These are phyloP conservation scores for Eulemur coronatus DNA, from an alignment of 2,797 vertebrate species.

Conservation along the genomic window DNA sequence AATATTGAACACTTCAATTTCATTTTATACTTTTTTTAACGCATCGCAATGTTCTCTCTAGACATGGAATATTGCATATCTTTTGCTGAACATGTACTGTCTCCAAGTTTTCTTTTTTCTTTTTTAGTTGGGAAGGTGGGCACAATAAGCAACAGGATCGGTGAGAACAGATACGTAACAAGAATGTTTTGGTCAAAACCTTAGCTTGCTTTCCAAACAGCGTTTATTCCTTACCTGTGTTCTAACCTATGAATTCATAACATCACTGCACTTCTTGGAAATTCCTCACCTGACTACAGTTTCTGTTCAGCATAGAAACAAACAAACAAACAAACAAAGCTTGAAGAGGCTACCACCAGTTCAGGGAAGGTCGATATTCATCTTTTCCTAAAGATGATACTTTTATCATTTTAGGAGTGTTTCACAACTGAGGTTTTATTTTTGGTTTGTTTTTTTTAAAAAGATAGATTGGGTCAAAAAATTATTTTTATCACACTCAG, in stretches of 20 bases:
- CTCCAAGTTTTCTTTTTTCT: slow-evolving; percentile 56
- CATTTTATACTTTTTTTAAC: slow-evolving; percentile 23
- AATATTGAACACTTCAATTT: slow-evolving; percentile 17
- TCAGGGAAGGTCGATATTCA: slow-evolving; percentile 48
- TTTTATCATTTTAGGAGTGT: slow-evolving; percentile 60
- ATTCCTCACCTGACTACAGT: slow-evolving; percentile 70
- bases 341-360: slow-evolving; percentile 66
- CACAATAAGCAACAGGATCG: slow-evolving; percentile 29
- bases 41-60: neutral
- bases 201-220: slow-evolving; percentile 68
- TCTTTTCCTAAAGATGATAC: slow-evolving; percentile 59
- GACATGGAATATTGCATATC: neutral
- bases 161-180: slow-evolving; percentile 39
- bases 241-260: slow-evolving; percentile 71
- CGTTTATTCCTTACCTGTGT: neutral
- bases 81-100: slow-evolving; percentile 54
- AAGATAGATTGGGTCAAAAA: slow-evolving; percentile 36
- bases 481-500: slow-evolving; percentile 59
- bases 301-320: slow-evolving; percentile 54
- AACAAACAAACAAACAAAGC: slow-evolving; percentile 50
- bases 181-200: slow-evolving; percentile 63
- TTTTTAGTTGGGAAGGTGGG: slow-evolving; percentile 53
- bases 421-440: slow-evolving; percentile 20
- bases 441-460: slow-evolving; percentile 1
- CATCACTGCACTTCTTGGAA: slow-evolving; percentile 69